A percentile compares a stretch with the other conserved stretches of the same genome.
Evolutionary conservation across 2,888 invertebrate genomes (phyloP).

Genomic region (Erynnis tages): DNA sequence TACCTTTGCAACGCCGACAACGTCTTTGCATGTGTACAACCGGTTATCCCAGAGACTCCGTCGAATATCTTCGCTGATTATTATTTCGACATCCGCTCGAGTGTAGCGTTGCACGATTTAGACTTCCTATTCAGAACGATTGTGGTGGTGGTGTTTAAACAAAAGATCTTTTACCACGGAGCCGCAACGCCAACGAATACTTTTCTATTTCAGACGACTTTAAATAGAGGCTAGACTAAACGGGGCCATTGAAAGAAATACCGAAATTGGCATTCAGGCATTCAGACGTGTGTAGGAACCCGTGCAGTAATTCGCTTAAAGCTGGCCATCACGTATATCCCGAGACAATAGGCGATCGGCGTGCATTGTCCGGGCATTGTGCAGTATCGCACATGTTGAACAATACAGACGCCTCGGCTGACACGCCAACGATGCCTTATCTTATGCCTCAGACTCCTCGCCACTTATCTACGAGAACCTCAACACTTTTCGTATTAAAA

Average conservation of each 20-base stretch:
- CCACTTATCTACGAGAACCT: conserved; percentile 5
- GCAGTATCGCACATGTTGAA: conserved; percentile 58
- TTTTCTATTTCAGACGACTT: conserved; percentile 1
- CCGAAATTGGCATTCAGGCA: conserved; percentile 12
- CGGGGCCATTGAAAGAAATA: conserved; percentile 19
- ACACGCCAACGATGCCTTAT: conserved; percentile 39
- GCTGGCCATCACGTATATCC: conserved; percentile 51
- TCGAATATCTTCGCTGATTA: not conserved
- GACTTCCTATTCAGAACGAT: no score
- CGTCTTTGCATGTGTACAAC: conserved; percentile 20
- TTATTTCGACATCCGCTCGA: not conserved
- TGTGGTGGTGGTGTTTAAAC: no score
- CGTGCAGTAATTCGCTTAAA: conserved; percentile 56
- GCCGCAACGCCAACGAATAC: not conserved
- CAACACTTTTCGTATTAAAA: not conserved
- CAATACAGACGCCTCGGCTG: conserved; percentile 41
- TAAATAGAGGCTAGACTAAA: conserved; percentile 9
- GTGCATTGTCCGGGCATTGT: conserved; percentile 70
- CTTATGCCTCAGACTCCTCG: conserved; percentile 33
- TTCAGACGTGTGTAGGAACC: conserved; percentile 20
- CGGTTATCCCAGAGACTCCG: conserved; percentile 24
- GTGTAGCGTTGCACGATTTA: no score
- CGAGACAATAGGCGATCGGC: conserved; percentile 62
- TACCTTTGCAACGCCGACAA: conserved; percentile 37
- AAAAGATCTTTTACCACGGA: no score